phyloP scores from a whole-genome alignment of 2,113 vertebrate genomes.

The Esox niger region DNA sequence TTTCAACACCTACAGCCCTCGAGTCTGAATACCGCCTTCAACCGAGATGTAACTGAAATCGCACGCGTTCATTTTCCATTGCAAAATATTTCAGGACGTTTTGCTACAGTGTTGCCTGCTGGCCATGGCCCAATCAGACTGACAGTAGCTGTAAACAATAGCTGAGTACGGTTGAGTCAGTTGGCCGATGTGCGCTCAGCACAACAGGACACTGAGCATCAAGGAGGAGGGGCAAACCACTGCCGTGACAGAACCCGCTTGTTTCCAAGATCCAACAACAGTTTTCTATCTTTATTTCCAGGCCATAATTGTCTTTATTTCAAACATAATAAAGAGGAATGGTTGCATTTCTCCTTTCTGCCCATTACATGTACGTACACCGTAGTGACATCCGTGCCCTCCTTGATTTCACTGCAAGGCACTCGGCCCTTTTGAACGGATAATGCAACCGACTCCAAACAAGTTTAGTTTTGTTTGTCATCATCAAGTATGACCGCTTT shows the following conservation, averaged over 20 bases:
- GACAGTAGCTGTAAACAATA: too few species aligned
- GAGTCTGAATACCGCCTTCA: neutral
- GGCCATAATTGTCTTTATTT: constrained; percentile 49
- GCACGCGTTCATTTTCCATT: too few species aligned
- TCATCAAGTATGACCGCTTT: constrained; percentile 51
- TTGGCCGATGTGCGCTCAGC: neutral
- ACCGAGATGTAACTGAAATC: neutral
- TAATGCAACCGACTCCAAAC: constrained; percentile 67
- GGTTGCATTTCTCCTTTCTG: constrained; percentile 32
- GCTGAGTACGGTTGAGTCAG: neutral
- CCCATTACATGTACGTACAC: constrained; percentile 38
- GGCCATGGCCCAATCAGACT: too few species aligned
- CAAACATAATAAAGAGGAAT: constrained; percentile 55
- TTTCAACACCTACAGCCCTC: neutral
- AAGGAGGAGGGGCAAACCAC: constrained; percentile 39
- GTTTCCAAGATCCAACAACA: constrained; percentile 53
- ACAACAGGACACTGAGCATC: neutral
- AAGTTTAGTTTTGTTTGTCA: constrained; percentile 63
- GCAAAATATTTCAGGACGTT: too few species aligned
- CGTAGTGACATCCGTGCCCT: constrained; percentile 59
- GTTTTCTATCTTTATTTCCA: constrained; percentile 44
- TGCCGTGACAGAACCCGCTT: constrained; percentile 28
- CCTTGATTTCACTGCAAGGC: constrained; percentile 53
- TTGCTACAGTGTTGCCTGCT: too few species aligned
- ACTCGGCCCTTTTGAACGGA: constrained; percentile 56